These are phyloP conservation scores for Propithecus deckenii DNA, from an alignment of 2,797 vertebrate species.

Conservation along the genomic window DNA sequence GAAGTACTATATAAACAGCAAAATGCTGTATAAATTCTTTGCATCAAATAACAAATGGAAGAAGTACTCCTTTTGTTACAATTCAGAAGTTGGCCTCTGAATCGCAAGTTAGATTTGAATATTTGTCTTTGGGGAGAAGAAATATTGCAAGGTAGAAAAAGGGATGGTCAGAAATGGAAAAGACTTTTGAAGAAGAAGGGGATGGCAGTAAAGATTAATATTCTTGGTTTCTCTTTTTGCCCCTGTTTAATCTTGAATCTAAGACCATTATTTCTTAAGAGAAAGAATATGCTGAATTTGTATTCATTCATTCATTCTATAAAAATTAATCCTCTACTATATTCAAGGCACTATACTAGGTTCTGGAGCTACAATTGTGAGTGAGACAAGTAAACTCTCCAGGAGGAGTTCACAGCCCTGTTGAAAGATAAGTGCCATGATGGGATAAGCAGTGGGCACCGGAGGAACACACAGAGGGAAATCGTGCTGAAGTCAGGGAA, in stretches of 20 bases:
- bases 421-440: neutral
- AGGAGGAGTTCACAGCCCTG: neutral
- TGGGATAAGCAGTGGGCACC: neutral
- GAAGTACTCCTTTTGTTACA: neutral
- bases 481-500: neutral
- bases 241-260: neutral
- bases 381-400: neutral
- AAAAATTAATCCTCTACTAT: neutral
- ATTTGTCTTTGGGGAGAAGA: neutral
- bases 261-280: neutral
- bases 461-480: neutral
- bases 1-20: neutral
- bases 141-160: neutral
- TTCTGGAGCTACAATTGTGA: neutral
- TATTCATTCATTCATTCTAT: neutral
- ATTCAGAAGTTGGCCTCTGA: neutral
- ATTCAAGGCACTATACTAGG: neutral
- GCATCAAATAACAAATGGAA: neutral
- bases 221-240: neutral
- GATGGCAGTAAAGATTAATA: neutral
- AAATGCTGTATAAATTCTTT: neutral
- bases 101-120: neutral
- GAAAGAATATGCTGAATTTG: neutral
- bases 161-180: neutral
- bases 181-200: neutral